Conservation (phyloP, 2,113 vertebrate species). For the Paratilapia polleni region DNA sequence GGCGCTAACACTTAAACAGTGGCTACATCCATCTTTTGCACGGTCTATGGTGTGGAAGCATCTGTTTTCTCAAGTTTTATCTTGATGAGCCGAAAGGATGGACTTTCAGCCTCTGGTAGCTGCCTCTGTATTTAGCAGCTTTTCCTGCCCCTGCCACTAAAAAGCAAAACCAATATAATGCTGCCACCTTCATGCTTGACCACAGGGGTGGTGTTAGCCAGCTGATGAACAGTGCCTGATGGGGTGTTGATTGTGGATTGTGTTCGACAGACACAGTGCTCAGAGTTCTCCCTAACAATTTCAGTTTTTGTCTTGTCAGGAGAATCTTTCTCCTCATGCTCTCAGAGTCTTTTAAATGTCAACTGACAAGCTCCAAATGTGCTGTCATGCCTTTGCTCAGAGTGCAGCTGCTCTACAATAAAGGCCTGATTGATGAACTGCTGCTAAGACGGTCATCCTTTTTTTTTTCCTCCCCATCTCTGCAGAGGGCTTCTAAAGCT, state of each 20-base stretch:
- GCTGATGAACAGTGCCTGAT: background rate
- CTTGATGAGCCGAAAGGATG: background rate
- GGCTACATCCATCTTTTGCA: background rate
- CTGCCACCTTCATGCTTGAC: background rate
- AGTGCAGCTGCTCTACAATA: background rate
- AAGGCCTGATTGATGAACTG: background rate
- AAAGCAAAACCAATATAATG: background rate
- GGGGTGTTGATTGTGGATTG: constrained; percentile 8
- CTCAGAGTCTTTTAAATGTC: constrained; percentile 4
- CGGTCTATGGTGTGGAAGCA: background rate
- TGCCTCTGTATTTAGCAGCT: background rate
- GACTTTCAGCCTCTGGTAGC: background rate
- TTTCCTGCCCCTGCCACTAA: background rate
- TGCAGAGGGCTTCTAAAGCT: background rate
- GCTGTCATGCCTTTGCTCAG: background rate
- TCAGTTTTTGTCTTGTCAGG: background rate
- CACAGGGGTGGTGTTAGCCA: background rate
- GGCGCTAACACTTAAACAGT: no score
- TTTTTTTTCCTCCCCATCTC: background rate
- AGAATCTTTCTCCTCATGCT: background rate
- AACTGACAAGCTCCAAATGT: background rate
- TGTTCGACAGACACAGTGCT: background rate
- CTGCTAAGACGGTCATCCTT: background rate
- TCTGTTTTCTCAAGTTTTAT: background rate
- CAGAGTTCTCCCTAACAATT: background rate